These are phyloP conservation scores for Pseudonaja textilis DNA, from an alignment of 2,113 vertebrate genomes.

Conservation along the genomic window DNA sequence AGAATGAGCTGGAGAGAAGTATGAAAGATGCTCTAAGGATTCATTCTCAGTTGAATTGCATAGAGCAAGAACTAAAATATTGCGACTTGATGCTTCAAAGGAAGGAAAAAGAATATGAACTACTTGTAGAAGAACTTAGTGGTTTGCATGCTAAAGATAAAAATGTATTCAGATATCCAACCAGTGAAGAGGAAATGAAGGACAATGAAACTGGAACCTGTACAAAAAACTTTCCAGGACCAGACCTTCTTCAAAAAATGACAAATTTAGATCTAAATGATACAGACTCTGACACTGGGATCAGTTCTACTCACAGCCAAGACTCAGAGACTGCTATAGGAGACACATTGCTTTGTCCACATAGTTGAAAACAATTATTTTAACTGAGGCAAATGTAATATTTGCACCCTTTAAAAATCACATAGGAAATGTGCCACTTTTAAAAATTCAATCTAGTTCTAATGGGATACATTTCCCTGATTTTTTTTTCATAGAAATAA, in stretches of 20 bases:
- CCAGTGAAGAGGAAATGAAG: conserved; percentile 61
- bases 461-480: neutral
- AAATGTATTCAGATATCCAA: conserved; percentile 45
- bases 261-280: conserved; percentile 81
- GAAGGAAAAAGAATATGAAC: conserved; percentile 86
- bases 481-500: neutral
- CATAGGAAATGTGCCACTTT: neutral
- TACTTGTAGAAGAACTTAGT: conserved; percentile 80
- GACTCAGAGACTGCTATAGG: conserved; percentile 84
- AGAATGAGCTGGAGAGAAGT: conserved; percentile 79
- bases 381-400: neutral
- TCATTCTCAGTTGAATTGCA: conserved; percentile 75
- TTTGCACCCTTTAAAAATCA: neutral
- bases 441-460: neutral
- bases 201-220: conserved; percentile 41
- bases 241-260: conserved; percentile 70
- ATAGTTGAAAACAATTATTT: conserved; percentile 32
- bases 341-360: conserved; percentile 68
- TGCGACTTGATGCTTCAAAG: conserved; percentile 76
- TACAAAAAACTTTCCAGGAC: conserved; percentile 32
- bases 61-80: conserved; percentile 83
- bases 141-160: conserved; percentile 70
- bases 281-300: conserved; percentile 97
- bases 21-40: conserved; percentile 82
- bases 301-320: conserved; percentile 96